phyloP scores from a whole-genome alignment of 1,140 invertebrate genomes.

The Aleiodes sp. region DNA sequence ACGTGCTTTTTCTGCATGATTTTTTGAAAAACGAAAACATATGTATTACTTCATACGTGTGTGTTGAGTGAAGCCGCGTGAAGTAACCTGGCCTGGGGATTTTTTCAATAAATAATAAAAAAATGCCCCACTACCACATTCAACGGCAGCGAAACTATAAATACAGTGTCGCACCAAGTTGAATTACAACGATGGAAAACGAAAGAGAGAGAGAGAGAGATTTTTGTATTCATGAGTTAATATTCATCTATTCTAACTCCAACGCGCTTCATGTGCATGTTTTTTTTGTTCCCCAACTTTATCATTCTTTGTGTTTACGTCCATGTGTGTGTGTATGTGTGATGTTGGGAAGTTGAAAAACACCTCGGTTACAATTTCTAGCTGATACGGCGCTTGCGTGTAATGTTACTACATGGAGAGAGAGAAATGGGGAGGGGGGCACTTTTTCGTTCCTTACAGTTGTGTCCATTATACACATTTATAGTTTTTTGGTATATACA shows the following conservation, averaged over 20 bases:
- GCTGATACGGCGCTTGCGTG: neutral
- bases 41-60: neutral
- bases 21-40: neutral
- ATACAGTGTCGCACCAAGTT: conserved; percentile 31
- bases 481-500: conserved; percentile 1
- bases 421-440: too few species aligned
- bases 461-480: neutral
- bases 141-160: conserved; percentile 27
- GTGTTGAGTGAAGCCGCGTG: neutral
- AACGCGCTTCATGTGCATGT: neutral
- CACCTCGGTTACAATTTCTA: neutral
- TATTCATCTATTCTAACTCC: conserved; percentile 31
- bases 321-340: neutral
- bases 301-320: too few species aligned
- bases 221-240: conserved; percentile 25
- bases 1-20: too few species aligned
- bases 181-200: conserved; percentile 19
- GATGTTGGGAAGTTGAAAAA: neutral
- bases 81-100: neutral
- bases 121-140: neutral
- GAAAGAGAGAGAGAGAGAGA: conserved; percentile 1
- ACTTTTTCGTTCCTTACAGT: neutral
- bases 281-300: neutral
- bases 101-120: too few species aligned
- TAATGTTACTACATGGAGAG: neutral